Conservation (phyloP, 1,140 invertebrate species). For the Papilio dardanus region DNA sequence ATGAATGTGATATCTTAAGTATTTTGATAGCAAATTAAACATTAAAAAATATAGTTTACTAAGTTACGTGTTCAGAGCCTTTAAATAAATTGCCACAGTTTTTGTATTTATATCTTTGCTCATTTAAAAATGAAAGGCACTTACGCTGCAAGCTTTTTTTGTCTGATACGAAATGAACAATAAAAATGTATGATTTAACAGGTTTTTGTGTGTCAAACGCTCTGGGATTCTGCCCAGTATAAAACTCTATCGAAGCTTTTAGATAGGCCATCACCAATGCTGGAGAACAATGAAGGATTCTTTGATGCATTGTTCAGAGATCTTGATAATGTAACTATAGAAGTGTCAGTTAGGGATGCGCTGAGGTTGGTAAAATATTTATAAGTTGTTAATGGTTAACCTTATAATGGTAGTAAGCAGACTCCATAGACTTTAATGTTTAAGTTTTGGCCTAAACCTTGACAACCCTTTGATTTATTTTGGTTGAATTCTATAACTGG, state of each 20-base stretch:
- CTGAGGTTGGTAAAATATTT: conserved; percentile 58
- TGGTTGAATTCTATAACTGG: neutral
- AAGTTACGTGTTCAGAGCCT: neutral
- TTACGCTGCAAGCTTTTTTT: neutral
- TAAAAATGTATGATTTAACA: conserved; percentile 50
- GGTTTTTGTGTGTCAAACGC: conserved; percentile 84
- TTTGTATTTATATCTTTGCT: neutral
- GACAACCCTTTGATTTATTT: neutral
- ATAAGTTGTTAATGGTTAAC: neutral
- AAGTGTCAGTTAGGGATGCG: conserved; percentile 74
- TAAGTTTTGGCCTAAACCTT: neutral
- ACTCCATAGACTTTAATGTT: neutral
- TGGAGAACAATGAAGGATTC: conserved; percentile 81
- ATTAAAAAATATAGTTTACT: neutral
- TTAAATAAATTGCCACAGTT: neutral
- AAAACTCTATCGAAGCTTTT: conserved; percentile 83
- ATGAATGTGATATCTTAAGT: neutral
- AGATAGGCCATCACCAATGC: conserved; percentile 84
- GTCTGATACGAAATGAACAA: neutral
- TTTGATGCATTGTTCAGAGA: conserved; percentile 83
- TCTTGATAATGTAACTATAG: conserved; percentile 74
- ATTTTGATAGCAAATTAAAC: neutral
- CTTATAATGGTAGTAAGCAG: neutral
- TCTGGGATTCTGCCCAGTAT: conserved; percentile 84
- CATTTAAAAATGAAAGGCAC: neutral